Base-by-base conservation (phyloP, 2,113 vertebrate genomes). In the Cervus canadensis region DNA sequence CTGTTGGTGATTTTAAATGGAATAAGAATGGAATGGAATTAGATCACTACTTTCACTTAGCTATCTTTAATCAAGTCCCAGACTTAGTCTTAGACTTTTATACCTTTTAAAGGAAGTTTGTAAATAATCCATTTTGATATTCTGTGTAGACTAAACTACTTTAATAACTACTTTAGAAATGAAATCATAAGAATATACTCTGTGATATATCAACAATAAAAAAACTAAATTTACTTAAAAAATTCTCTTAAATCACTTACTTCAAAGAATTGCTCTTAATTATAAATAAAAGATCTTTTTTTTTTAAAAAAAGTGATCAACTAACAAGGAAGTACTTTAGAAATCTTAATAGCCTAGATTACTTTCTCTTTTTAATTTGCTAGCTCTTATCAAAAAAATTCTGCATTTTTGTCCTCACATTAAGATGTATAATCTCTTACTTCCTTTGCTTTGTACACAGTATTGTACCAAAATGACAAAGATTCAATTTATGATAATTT, bases 151-250 rank as follows among this genome's bases (percentile, higher is more conserved):
- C 17, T 83, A 90, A 94, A 91, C n/a, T 62, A 52, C 26, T 95
- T 97, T 89, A 56, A 90, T 54, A 91, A 97, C 60, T 60, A 87
- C 36, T 93, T 95, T 83, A 5, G 64, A 97, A 97, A 97, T 82
- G 62, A 74, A 78, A 90, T 89, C 16, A 13, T 91, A 94, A 81
- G 8, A 57, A 7, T 78, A 23, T 45, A 67, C 3, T 11, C 10
- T 43, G 52, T 8, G 6, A 74, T 28, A 89, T 82, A 82, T 78
- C 14, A 93, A 62, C 7, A 16, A 88, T 60, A 94, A 76, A 45
- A 86, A 88, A 85, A 89, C 36, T 74, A 76, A 36, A 90, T 76
- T 85, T 91, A 89, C 28, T 60, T 87, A 1, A 76, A 97, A 78
- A 78, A 36, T 33, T 91, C 7, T 71, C 62, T 88, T 91, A 91